These are phyloP conservation scores for Numenius arquata DNA, from an alignment of 2,113 vertebrate genomes.

Conservation along the genomic window DNA sequence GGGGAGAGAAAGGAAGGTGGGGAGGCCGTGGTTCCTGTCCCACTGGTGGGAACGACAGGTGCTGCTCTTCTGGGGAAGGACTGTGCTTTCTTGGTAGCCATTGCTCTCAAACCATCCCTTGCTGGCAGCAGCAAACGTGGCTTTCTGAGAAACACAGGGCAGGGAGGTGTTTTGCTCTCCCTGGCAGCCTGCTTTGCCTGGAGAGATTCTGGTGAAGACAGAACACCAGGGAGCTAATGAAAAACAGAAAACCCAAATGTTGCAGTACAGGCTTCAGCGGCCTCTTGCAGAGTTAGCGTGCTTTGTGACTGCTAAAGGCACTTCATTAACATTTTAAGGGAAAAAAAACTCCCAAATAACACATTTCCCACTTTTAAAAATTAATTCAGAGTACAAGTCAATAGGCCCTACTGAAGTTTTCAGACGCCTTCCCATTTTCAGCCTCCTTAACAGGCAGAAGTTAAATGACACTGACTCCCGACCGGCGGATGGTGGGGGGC, in stretches of 20 bases:
- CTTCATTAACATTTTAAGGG: neutral
- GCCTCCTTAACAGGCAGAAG: too few species aligned
- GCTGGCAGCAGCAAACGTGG: neutral
- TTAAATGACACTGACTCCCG: neutral
- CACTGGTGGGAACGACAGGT: rapidly evolving
- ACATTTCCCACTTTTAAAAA: neutral
- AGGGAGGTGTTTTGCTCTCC: rapidly evolving
- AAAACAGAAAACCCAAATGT: too few species aligned
- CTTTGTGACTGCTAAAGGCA: neutral
- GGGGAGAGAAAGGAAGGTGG: neutral
- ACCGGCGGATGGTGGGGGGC: too few species aligned
- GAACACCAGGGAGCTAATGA: neutral
- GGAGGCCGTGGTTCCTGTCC: neutral
- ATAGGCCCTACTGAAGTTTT: rapidly evolving
- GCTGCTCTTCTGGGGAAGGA: neutral
- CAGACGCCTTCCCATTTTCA: neutral
- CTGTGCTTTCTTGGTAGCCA: neutral
- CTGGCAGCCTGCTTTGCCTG: neutral
- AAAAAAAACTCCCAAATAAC: neutral
- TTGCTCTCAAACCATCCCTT: neutral
- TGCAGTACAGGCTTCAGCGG: neutral
- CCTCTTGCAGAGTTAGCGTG: rapidly evolving
- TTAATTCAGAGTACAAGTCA: neutral
- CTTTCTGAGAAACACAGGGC: neutral
- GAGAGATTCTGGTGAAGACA: neutral